Evolutionary conservation across 2,797 vertebrate genomes (phyloP), one percentile per base, ranked within the genome.

Genomic region (Sebastes oblongus): DNA sequence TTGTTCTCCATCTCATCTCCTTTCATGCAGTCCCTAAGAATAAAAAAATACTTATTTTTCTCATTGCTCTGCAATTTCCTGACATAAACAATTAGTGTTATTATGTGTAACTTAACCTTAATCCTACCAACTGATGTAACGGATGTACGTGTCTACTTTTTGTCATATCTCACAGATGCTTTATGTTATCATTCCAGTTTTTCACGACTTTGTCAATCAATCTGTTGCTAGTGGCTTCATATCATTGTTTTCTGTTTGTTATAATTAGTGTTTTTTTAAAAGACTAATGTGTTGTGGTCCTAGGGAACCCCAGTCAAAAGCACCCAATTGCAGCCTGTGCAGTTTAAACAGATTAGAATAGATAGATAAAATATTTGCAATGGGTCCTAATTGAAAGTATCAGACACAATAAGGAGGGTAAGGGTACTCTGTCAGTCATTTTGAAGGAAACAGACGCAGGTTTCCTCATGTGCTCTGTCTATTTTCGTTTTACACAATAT

Each of bases 1-100:
- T 99, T 99, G 91, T 98, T 99, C 89, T 99, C 98, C 0, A 96
- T 95, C 93, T 99, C 98, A 88, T 99, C 98, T 83, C 98, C 98
- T 95, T 99, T 99, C 98, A 99, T 98, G 86, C 98, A 99, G 87
- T 99, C 98, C 94, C 98, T 99, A 73, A 46, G 88, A 80, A 89
- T 52, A 77, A 27, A 77, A 77, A 29, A 7, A 56, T 9, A 5
- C 46, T 8, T 11, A 20, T 54, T 60, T 25, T 81, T 32, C 6
- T 71, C 24, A 39, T 25, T 76, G n/a, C 16, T 39, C 32, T 42
- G 25, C 8, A 30, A 54, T 55, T 75, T 59, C 29, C 66, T 46
- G 13, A 71, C 29, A 60, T 50, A 29, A 65, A 69, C 6, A 22
- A 39, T 36, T 7, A 36, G 1, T 2, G 9, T 65, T 56, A 13